phyloP scores from a whole-genome alignment of 2,113 vertebrate species.

The Haliaeetus leucogaster region DNA sequence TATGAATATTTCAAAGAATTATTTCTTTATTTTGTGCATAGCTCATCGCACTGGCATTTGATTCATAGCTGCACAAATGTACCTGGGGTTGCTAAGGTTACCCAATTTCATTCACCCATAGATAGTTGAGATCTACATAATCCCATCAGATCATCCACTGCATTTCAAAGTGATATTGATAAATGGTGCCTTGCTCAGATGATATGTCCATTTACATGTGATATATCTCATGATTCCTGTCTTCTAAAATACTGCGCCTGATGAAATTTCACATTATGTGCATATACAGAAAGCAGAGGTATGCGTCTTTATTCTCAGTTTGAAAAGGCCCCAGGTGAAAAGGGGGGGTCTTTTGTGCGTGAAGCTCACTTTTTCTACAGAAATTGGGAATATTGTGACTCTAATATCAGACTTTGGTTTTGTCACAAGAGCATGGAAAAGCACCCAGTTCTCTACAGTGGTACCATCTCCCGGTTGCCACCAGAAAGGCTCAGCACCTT shows the following conservation, averaged over 20 bases:
- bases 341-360: not conserved
- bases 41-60: slow-evolving; percentile 71
- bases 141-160: slow-evolving; percentile 91
- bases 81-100: slow-evolving; percentile 99
- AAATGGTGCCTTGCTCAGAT: slow-evolving; percentile 90
- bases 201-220: slow-evolving; percentile 96
- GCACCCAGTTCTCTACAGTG: rapidly evolving
- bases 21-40: slow-evolving; percentile 73
- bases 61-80: slow-evolving; percentile 74
- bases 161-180: slow-evolving; percentile 89
- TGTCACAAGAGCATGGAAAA: not conserved
- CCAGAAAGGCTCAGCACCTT: not conserved
- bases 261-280: slow-evolving; percentile 76
- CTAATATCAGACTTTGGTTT: not conserved
- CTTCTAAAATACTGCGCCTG: slow-evolving; percentile 72
- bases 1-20: slow-evolving; percentile 78
- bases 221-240: slow-evolving; percentile 90
- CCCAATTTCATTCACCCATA: slow-evolving; percentile 91
- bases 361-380: not conserved
- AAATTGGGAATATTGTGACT: not conserved
- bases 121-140: slow-evolving; percentile 97
- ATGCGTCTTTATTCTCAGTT: slow-evolving; percentile 14
- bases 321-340: not conserved
- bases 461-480: not conserved
- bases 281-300: slow-evolving; percentile 57